Evolutionary conservation across 2,113 vertebrate genomes (phyloP).

Genomic region (Brachyistius frenatus): DNA sequence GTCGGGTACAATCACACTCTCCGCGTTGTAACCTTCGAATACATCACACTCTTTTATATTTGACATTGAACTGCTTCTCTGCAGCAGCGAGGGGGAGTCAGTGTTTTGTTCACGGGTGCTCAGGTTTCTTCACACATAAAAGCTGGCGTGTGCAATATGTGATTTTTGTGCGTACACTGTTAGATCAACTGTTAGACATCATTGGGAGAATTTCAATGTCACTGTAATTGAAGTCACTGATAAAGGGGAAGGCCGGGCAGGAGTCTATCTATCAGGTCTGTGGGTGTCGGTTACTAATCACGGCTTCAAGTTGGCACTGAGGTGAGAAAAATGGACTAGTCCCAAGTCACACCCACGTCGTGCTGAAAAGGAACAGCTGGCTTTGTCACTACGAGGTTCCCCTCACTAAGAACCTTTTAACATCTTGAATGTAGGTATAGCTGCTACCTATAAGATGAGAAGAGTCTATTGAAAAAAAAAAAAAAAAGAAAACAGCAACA

Average conservation of each 20-base stretch:
- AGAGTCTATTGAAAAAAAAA: background rate
- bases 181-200: background rate
- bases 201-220: background rate
- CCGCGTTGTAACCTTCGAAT: constrained; percentile 41
- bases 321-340: background rate
- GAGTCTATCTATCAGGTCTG: constrained; percentile 20
- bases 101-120: constrained; percentile 14
- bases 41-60: constrained; percentile 44
- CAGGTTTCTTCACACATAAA: constrained; percentile 18
- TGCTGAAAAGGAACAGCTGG: background rate
- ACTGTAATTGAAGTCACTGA: constrained; percentile 28
- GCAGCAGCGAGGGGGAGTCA: constrained; percentile 14
- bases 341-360: constrained; percentile 20
- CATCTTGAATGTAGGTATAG: too few relatives aligned
- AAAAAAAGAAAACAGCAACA: background rate
- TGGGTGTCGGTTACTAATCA: background rate
- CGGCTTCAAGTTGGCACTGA: constrained; percentile 6
- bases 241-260: constrained; percentile 8
- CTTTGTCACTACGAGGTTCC: background rate
- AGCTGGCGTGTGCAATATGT: background rate
- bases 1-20: constrained; percentile 16
- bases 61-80: constrained; percentile 38
- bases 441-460: background rate
- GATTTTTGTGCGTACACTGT: background rate
- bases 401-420: background rate